Base-by-base conservation (phyloP, 2,113 vertebrate genomes). In the Nycticryphes semicollaris region DNA sequence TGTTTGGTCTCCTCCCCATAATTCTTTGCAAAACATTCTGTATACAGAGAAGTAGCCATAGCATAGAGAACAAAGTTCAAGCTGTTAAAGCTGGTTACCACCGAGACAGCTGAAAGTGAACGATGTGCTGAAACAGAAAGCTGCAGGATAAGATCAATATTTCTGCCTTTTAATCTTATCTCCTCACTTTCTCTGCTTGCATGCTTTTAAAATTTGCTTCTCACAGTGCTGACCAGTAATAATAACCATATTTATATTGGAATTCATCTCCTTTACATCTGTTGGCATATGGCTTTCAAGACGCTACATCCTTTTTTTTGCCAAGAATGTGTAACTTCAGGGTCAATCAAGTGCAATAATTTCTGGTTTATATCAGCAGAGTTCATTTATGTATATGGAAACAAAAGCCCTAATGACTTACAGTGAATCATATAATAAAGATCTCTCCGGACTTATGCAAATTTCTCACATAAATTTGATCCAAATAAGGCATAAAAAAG, bases 151-250 rank as follows among this genome's bases (percentile, higher is more conserved):
- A 79, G 37, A 94, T 95, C 84, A 89, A 94, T 95, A 96, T 92
- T 94, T 84, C 50, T 95, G 56, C 63, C 68, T 93, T 96, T 90
- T 84, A 92, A 89, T 89, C 91, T 92, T 94, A 37, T 74, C n/a
- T 95, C 14, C 27, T 79, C 81, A 87, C 62, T 66, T 89, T 73
- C 53, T 73, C 51, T 79, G 20, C 45, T 85, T 89, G 31, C 28
- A 69, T 62, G 48, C 57, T 77, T 84, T 85, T 77, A 77, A 95
- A 96, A 82, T 64, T 62, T 91, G 28, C 63, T 79, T 51, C 53
- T 96, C 43, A 57, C 21, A 68, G n/a, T 48, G 54, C 37, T 89
- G 89, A 59, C 67, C 92, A 91, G 43, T 91, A 87, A 92, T 91
- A 95, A 95, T 91, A 53, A 92, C 56, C 31, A 30, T 89, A 92